Conservation (phyloP, 2,113 vertebrate species). For the Nesoenas mayeri region DNA sequence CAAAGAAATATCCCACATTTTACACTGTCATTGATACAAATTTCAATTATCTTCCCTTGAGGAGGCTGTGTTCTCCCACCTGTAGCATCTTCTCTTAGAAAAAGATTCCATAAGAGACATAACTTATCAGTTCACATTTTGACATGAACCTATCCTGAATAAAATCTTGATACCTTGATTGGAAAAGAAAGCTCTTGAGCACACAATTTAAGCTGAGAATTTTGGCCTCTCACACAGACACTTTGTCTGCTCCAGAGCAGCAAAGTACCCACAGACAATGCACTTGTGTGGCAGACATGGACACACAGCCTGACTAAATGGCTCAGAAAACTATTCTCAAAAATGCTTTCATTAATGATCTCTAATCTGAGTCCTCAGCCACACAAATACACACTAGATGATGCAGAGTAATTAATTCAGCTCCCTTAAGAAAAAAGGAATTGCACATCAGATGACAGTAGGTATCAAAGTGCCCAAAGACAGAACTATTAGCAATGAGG, state of each 20-base stretch:
- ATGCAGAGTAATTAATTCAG: neutral
- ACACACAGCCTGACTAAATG: neutral
- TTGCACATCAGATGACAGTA: neutral
- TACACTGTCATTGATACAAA: neutral
- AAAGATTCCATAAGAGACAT: neutral
- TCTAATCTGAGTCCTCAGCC: neutral
- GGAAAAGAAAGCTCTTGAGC: neutral
- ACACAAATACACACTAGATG: neutral
- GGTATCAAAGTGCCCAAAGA: neutral
- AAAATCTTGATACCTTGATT: neutral
- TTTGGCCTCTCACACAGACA: neutral
- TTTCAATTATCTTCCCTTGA: neutral
- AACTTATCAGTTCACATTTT: neutral
- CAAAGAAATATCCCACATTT: neutral
- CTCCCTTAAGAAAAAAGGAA: neutral
- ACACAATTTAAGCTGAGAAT: neutral
- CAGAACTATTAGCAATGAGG: neutral
- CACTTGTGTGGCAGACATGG: neutral
- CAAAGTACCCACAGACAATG: neutral
- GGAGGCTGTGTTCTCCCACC: neutral
- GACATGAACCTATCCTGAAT: neutral
- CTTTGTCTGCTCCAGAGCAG: neutral
- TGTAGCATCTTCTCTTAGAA: neutral
- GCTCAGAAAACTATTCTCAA: neutral
- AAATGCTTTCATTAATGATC: neutral